A percentile compares a stretch with the other conserved stretches of the same genome.
These are phyloP conservation scores for Gibbula magus DNA, from an alignment of 2,888 invertebrate genomes.

Conservation along the genomic window DNA sequence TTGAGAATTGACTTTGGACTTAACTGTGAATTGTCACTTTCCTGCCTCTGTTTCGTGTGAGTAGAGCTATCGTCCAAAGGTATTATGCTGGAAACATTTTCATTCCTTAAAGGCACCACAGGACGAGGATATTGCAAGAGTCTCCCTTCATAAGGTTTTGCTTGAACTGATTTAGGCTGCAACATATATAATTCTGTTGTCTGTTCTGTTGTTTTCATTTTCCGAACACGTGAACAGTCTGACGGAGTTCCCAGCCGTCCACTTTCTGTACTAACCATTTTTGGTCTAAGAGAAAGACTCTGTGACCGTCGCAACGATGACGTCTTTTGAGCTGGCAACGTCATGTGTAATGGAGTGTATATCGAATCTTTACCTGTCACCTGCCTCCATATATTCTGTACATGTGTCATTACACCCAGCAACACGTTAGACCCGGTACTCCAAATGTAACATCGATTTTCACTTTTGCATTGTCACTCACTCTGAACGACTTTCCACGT, in stretches of 20 bases:
- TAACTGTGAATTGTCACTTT: neutral
- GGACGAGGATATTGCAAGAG: neutral
- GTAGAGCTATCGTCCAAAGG: neutral
- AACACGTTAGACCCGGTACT: too few relatives aligned
- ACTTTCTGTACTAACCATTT: neutral
- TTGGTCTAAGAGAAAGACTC: neutral
- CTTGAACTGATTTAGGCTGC: neutral
- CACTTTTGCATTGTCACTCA: too few relatives aligned
- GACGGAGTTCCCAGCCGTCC: neutral
- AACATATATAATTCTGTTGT: neutral
- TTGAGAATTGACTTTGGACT: constrained; percentile 6
- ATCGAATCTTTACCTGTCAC: too few relatives aligned
- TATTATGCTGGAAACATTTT: neutral
- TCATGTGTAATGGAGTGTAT: neutral
- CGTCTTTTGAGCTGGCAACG: neutral
- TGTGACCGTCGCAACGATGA: neutral
- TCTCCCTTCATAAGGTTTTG: neutral
- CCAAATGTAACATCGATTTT: too few relatives aligned
- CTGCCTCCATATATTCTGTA: too few relatives aligned
- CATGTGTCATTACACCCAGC: too few relatives aligned
- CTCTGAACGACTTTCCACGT: too few relatives aligned
- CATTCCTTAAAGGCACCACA: neutral
- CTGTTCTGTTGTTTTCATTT: neutral
- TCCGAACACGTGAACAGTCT: neutral
- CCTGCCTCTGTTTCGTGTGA: neutral